A percentile compares a stretch with the other conserved stretches of the same genome.
Conservation (phyloP, 2,888 invertebrate genomes). For the Aelia acuminata region DNA sequence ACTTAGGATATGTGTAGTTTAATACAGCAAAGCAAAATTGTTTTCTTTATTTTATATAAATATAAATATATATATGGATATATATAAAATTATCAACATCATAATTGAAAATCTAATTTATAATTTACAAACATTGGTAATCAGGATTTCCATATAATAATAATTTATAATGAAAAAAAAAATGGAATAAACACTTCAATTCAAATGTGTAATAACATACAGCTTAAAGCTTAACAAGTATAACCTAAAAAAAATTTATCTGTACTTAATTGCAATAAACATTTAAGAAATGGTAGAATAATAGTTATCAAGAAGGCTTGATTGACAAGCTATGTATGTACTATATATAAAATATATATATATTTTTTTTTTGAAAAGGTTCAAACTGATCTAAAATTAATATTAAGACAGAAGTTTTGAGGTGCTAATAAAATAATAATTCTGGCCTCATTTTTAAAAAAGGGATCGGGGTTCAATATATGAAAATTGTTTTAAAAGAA, state of each 20-base stretch:
- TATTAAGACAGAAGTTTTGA: too few relatives aligned
- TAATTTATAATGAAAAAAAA: neutral
- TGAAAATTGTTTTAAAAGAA: too few relatives aligned
- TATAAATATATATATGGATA: neutral
- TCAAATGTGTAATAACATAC: neutral
- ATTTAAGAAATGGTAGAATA: neutral
- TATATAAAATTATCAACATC: slow-evolving; percentile 7
- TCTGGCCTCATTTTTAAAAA: too few relatives aligned
- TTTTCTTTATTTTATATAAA: slow-evolving; percentile 33
- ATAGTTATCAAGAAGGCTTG: neutral
- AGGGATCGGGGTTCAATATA: too few relatives aligned
- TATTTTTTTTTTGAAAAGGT: too few relatives aligned
- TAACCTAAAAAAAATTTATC: neutral
- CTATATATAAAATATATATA: too few relatives aligned
- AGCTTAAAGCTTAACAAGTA: neutral
- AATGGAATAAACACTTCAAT: neutral
- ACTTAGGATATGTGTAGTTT: neutral
- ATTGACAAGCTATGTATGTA: too few relatives aligned
- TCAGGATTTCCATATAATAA: neutral
- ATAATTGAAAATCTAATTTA: slow-evolving; percentile 22
- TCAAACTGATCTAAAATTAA: too few relatives aligned
- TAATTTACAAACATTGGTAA: neutral
- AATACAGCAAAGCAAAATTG: neutral
- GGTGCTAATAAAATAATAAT: too few relatives aligned
- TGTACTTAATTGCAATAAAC: neutral